A percentile compares a stretch with the other conserved stretches of the same genome.
Evolutionary conservation across 2,888 invertebrate species (phyloP).

Genomic region (Heteromyza rotundicornis): DNA sequence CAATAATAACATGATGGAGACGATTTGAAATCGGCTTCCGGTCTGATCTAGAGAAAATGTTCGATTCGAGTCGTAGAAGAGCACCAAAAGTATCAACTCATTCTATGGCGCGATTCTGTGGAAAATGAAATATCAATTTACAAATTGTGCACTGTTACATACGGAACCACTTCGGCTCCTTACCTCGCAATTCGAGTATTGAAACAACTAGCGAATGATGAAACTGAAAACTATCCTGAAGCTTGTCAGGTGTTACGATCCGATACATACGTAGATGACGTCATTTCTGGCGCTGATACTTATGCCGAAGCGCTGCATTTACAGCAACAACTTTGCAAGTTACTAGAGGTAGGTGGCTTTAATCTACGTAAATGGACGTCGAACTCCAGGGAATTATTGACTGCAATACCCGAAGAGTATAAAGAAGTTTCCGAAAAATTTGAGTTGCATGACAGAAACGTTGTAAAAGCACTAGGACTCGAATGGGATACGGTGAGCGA

Average conservation of each 20-base stretch:
- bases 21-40: constrained; percentile 16
- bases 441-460: too few species aligned
- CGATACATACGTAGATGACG: constrained; percentile 11
- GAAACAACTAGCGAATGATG: background rate
- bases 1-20: constrained; percentile 14
- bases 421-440: too few species aligned
- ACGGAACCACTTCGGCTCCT: constrained; percentile 4
- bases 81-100: constrained; percentile 18
- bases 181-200: background rate
- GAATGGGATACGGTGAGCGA: too few species aligned
- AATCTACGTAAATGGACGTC: too few species aligned
- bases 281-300: constrained; percentile 21
- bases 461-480: too few species aligned
- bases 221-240: background rate
- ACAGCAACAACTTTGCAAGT: too few species aligned
- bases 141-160: constrained; percentile 13
- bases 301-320: constrained; percentile 13
- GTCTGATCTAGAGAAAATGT: constrained; percentile 25
- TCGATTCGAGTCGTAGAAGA: background rate
- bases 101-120: constrained; percentile 15
- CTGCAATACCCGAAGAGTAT: too few species aligned
- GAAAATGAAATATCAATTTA: constrained; percentile 13
- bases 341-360: too few species aligned
- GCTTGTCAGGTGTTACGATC: background rate
- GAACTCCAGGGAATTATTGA: too few species aligned